Evolutionary conservation across 2,113 vertebrate genomes (phyloP), one percentile per base, ranked within the genome.

Genomic region (Thunnus maccoyii): DNA sequence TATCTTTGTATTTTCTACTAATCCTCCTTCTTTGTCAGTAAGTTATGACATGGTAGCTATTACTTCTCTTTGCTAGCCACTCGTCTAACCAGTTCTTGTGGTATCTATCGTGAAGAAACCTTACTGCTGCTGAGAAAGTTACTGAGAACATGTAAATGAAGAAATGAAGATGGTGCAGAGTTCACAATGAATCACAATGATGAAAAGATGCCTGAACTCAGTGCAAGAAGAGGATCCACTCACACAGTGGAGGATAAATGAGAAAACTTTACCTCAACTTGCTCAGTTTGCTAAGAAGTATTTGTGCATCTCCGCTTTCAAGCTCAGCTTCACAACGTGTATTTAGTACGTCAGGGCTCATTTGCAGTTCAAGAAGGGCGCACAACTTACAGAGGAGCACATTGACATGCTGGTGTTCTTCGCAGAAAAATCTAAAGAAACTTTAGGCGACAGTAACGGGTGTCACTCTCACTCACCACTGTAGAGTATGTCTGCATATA

Each of bases 221-320:
- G 20, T 50, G 22, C 63, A 17, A 22, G 63, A 9, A 27, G 5
- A 48, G 13, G 63, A 41, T 17, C 27, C 18, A 0, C 56, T 51
- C 11, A 22, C 17, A 4, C 13, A 57, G 14, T 25, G 57, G 46
- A 3, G 2, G 6, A 32, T 1, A 30, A 22, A 57, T 57, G 52
- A 27, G 9, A 7, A 0, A 17, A 1, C 18, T 18, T 25, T 0
- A 0, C 2, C 47, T 22, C 46, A 47, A 3, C 11, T 41, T 41
- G 36, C 36, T 9, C 7, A 7, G 7, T 41, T 41, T 41, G 36
- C 36, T 41, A 41, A 9, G 36, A 41, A 9, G 36, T 41, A 41
- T 41, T 41, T 22, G n/a, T 22, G 11, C 10, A 22, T 48, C 0
- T 20, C 44, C 44, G 71, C n/a, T 2, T 30, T 63, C 15, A 13